A percentile compares a stretch with the other conserved stretches of the same genome.
These are phyloP conservation scores for Caerostris darwini DNA, from an alignment of 1,140 invertebrate genomes.

Conservation along the genomic window DNA sequence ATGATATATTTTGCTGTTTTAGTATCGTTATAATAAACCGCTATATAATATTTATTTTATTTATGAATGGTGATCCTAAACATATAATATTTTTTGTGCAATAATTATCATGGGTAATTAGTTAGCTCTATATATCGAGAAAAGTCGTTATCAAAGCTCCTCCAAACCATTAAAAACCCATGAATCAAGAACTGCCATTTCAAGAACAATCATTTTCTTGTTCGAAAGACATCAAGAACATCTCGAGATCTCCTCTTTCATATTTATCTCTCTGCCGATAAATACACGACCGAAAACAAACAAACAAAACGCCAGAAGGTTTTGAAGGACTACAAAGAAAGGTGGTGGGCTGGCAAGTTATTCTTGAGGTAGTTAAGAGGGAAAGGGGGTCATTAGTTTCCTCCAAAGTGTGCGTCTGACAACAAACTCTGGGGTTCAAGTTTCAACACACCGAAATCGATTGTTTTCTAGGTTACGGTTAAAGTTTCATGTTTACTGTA, in stretches of 20 bases:
- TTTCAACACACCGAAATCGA: neutral
- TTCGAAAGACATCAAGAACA: neutral
- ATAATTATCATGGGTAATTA: neutral
- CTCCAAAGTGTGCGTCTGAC: neutral
- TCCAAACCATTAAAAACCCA: slow-evolving; percentile 30
- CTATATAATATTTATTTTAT: too few relatives aligned
- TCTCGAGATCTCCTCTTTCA: neutral
- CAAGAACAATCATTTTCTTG: slow-evolving; percentile 6
- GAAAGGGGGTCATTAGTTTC: slow-evolving; percentile 14
- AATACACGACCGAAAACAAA: neutral
- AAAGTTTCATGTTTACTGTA: neutral
- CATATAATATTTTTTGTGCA: too few relatives aligned
- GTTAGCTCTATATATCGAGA: neutral
- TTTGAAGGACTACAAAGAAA: slow-evolving; percentile 19
- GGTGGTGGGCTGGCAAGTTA: neutral
- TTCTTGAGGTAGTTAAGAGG: slow-evolving; percentile 13
- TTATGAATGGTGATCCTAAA: too few relatives aligned
- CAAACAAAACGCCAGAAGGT: neutral
- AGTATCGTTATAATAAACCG: too few relatives aligned
- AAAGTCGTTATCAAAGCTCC: neutral
- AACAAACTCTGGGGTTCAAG: neutral
- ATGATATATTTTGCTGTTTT: too few relatives aligned
- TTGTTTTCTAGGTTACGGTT: neutral
- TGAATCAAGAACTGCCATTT: slow-evolving; percentile 1
- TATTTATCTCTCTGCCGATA: slow-evolving; percentile 12